Evolutionary conservation across 1,140 invertebrate genomes (phyloP).

Genomic region (Drosophila busckii): DNA sequence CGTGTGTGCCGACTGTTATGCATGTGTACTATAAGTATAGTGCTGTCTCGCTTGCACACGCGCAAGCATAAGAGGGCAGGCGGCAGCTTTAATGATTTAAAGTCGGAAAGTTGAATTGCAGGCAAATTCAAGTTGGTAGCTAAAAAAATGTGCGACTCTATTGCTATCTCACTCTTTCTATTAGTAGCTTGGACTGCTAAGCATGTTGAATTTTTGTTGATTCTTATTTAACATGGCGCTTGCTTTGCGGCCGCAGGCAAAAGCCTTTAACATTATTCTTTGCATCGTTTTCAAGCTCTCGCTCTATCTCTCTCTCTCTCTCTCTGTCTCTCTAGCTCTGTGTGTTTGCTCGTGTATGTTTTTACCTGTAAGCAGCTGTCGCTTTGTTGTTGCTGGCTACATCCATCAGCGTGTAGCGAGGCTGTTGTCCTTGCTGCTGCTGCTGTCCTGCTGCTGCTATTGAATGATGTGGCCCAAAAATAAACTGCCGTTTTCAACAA

Average conservation of each 20-base stretch:
- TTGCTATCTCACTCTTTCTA: too few species aligned
- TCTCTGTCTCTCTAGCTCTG: too few species aligned
- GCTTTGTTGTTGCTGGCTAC: slow-evolving; percentile 48
- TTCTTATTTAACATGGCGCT: slow-evolving; percentile 57
- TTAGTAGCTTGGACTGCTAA: too few species aligned
- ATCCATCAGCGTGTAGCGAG: slow-evolving; percentile 56
- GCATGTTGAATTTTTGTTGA: slow-evolving; percentile 29
- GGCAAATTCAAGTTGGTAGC: too few species aligned
- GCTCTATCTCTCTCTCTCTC: background rate
- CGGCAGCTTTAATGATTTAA: too few species aligned
- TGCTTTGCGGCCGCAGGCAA: slow-evolving; percentile 26
- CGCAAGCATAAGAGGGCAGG: too few species aligned
- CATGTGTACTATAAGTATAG: slow-evolving; percentile 39
- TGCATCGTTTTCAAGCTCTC: too few species aligned
- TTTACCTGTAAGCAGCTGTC: slow-evolving; percentile 55
- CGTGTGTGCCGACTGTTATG: slow-evolving; percentile 27
- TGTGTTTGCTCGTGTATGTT: slow-evolving; percentile 13
- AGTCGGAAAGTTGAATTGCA: too few species aligned
- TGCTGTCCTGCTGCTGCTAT: slow-evolving; percentile 48
- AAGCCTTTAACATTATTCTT: slow-evolving; percentile 41
- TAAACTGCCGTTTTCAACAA: slow-evolving; percentile 69
- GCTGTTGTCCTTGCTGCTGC: background rate
- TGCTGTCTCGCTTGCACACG: too few species aligned
- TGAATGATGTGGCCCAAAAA: slow-evolving; percentile 67
- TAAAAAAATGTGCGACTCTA: background rate